Percentiles rank a stretch among this genome's conserved stretches.
phyloP scores from a whole-genome alignment of 92 coral and sea anemone species.

The Palythoa grandis region DNA sequence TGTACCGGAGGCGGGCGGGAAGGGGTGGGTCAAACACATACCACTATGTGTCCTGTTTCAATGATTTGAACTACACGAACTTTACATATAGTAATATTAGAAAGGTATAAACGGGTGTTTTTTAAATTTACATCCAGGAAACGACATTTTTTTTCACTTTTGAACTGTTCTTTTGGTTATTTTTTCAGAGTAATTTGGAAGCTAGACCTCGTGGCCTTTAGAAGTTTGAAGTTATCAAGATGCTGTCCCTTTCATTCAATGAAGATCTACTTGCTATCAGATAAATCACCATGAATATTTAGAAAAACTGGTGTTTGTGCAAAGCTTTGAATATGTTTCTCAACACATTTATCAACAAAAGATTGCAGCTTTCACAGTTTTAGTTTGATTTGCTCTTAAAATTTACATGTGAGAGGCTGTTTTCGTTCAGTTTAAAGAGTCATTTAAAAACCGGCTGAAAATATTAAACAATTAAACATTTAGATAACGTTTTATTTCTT shows the following conservation, averaged over 20 bases:
- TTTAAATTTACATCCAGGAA: not conserved
- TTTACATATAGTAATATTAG: too few species aligned
- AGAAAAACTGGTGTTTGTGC: not conserved
- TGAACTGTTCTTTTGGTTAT: not conserved
- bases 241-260: not conserved
- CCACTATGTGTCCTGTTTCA: too few species aligned
- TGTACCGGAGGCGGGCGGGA: not conserved
- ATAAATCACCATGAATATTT: not conserved
- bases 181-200: conserved; percentile 31
- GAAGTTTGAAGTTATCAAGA: not conserved
- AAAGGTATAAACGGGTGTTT: not conserved
- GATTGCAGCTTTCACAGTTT: too few species aligned
- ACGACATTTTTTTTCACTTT: not conserved
- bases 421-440: too few species aligned
- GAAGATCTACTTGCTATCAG: not conserved
- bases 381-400: too few species aligned
- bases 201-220: not conserved
- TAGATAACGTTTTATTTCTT: too few species aligned
- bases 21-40: not conserved
- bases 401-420: too few species aligned
- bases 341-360: not conserved
- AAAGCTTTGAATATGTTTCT: not conserved
- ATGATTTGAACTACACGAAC: too few species aligned
- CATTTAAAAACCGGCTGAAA: too few species aligned
- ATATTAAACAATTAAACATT: too few species aligned